Conservation (phyloP, 2,113 vertebrate species). For the Oreochromis tanganicae region DNA sequence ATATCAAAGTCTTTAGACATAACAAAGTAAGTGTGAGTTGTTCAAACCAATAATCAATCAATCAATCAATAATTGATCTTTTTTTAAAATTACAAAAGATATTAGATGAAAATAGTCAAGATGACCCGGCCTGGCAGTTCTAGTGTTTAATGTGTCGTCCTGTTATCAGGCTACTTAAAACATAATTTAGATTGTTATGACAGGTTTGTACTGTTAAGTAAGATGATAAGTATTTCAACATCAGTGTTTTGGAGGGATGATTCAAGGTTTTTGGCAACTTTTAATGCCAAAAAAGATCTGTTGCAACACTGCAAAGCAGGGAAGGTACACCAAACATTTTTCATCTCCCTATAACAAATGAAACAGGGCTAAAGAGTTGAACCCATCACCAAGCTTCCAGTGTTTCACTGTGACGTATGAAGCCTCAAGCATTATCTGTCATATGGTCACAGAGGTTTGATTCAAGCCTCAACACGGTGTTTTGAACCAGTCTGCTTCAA, state of each 20-base stretch:
- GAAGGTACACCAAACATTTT: neutral
- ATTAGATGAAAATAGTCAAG: neutral
- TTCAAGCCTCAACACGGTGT: neutral
- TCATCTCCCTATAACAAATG: neutral
- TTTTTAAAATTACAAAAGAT: neutral
- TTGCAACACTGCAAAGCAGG: neutral
- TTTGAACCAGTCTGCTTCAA: neutral
- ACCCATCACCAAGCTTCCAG: neutral
- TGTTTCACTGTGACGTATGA: neutral
- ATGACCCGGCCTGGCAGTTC: neutral
- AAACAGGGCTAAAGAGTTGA: neutral
- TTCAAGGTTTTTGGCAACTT: neutral
- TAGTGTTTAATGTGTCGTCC: neutral
- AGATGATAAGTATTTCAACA: neutral
- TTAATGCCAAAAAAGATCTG: neutral
- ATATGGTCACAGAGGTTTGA: neutral
- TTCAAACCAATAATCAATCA: neutral
- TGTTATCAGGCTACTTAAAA: neutral
- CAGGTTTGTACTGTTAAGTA: neutral
- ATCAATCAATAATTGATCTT: neutral
- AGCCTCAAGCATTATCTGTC: neutral
- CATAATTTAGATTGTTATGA: neutral
- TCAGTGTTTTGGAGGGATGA: neutral
- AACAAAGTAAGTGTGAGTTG: neutral
- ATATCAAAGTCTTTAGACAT: neutral